A percentile compares a stretch with the other conserved stretches of the same genome.
phyloP scores from a whole-genome alignment of 2,797 vertebrate species.

The Sebastes elongatus region DNA sequence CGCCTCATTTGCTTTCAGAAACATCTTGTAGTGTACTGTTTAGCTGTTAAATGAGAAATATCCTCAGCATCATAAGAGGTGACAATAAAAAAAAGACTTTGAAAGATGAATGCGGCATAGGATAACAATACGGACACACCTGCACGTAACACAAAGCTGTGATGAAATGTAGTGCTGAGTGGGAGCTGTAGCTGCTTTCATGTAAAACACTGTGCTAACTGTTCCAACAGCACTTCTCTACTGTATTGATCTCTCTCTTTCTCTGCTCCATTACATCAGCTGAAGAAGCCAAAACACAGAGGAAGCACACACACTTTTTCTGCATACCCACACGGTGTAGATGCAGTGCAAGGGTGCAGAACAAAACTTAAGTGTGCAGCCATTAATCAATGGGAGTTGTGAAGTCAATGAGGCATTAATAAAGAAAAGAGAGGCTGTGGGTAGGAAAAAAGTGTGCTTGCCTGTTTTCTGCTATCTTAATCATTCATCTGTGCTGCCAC shows the following conservation, averaged over 20 bases:
- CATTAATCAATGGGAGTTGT: conserved; percentile 37
- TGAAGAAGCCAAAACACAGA: neutral
- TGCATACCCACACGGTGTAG: neutral
- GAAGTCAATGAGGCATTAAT: conserved; percentile 36
- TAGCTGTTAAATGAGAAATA: too few species aligned
- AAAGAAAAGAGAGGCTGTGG: conserved; percentile 8
- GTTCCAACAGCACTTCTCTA: neutral
- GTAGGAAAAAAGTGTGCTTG: neutral
- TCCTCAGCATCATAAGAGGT: neutral
- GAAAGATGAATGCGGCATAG: neutral
- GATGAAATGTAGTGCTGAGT: neutral
- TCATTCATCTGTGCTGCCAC: conserved; percentile 1
- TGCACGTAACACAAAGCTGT: neutral
- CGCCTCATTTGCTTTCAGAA: too few species aligned
- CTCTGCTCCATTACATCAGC: neutral
- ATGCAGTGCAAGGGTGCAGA: neutral
- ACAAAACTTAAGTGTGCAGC: conserved; percentile 5
- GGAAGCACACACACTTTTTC: neutral
- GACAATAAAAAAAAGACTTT: neutral
- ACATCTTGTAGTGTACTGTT: too few species aligned
- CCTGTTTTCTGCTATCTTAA: conserved; percentile 1
- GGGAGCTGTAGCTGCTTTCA: neutral
- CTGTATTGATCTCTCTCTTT: conserved; percentile 27
- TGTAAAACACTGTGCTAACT: conserved; percentile 11
- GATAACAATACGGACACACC: neutral